A percentile compares a stretch with the other conserved stretches of the same genome.
phyloP scores from a whole-genome alignment of 2,113 vertebrate genomes.

The Sinocyclocheilus maitianheensis region DNA sequence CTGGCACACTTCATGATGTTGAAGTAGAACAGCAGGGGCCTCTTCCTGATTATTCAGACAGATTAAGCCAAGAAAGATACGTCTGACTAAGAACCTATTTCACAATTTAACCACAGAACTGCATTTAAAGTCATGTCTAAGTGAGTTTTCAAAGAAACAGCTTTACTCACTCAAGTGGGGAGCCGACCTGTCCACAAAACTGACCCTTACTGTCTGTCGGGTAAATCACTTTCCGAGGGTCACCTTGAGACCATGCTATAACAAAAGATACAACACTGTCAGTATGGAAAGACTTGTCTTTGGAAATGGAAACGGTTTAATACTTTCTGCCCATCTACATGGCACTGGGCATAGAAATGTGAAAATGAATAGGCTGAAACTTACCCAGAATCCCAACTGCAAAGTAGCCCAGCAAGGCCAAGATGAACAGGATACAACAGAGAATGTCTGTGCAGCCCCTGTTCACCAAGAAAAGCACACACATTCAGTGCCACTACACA shows the following conservation, averaged over 20 bases:
- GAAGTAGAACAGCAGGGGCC: slow-evolving; percentile 90
- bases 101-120: neutral
- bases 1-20: slow-evolving; percentile 95
- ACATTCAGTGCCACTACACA: slow-evolving; percentile 5
- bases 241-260: slow-evolving; percentile 92
- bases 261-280: neutral
- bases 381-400: slow-evolving; percentile 89
- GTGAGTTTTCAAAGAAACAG: neutral
- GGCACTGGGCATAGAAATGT: too few species aligned
- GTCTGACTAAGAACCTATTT: too few species aligned
- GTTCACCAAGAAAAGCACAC: slow-evolving; percentile 37
- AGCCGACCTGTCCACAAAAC: slow-evolving; percentile 92
- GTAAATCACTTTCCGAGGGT: slow-evolving; percentile 93
- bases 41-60: slow-evolving; percentile 76
- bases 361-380: slow-evolving; percentile 43
- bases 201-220: slow-evolving; percentile 90
- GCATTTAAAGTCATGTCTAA: too few species aligned
- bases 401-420: slow-evolving; percentile 85
- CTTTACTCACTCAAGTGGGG: slow-evolving; percentile 82
- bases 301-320: neutral
- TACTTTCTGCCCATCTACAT: too few species aligned
- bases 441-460: slow-evolving; percentile 91
- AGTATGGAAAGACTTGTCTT: neutral
- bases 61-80: slow-evolving; percentile 2
- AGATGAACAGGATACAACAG: slow-evolving; percentile 86